Evolutionary conservation across 1,140 invertebrate genomes (phyloP), one percentile per base, ranked within the genome.

Genomic region (Magallana gigas): DNA sequence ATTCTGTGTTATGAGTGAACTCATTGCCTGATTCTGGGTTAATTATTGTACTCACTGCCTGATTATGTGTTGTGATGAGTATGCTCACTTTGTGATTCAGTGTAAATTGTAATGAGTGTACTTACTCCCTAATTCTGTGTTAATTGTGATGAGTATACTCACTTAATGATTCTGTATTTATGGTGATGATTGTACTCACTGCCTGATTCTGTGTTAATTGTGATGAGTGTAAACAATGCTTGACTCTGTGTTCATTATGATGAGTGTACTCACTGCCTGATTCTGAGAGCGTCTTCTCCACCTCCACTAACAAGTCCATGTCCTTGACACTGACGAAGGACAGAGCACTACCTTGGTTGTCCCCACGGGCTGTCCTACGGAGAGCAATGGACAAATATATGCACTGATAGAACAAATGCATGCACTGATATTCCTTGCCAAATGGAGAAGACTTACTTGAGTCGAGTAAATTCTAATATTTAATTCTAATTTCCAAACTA

Each of bases 291-390:
- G 97, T 96, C 82, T 96, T 94, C 93, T 98, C 97, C 2, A 99
- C 97, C 87, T 96, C 95, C 85, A 97, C 95, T 93, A 99, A 96
- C 2, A 97, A 92, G 36, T 96, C 92, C 89, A 96, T 96, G 95
- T 99, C 99, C 91, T 96, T 96, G 9, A 97, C 96, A 82, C 97
- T 97, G 0, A 99, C 97, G 94, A 99, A 98, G 6, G 98, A 99
- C 62, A 99, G 94, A 0, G 98, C 98, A 60, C 98, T 98, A 11
- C 99, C 99, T 95, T 97, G 94, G 94, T 98, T 98, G 89, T 97
- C 98, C 16, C 98, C 99, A 89, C 99, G 96, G 0, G 99, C 99
- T 7, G 99, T 99, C 88, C 96, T 95, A 84, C 82, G 57, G 82
- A 83, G 5, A 18, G 14, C 36, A 82, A 29, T 80, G 18, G 29